A percentile compares a stretch with the other conserved stretches of the same genome.
Conservation (phyloP, 2,888 invertebrate species). For the Dasypolia templi region DNA sequence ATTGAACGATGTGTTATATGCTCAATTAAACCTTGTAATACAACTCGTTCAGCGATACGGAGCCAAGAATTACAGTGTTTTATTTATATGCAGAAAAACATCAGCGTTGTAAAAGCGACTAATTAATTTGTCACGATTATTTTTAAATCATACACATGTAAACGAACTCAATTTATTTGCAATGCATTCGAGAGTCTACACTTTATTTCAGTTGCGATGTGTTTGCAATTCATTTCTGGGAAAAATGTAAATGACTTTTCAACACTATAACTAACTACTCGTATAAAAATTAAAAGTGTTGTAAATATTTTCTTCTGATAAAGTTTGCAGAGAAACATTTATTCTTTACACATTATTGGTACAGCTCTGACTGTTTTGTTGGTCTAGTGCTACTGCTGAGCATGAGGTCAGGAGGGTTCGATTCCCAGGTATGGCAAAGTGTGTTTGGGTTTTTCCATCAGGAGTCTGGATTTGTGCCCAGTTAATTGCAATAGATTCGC, state of each 20-base stretch:
- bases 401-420: neutral
- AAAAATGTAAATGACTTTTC: neutral
- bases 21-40: neutral
- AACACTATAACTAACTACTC: neutral
- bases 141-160: slow-evolving; percentile 45
- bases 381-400: too few species aligned
- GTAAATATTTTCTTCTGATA: neutral
- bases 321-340: neutral
- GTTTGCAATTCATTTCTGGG: neutral
- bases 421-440: neutral
- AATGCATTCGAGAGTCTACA: neutral
- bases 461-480: neutral
- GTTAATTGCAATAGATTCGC: neutral
- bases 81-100: slow-evolving; percentile 50
- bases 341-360: neutral
- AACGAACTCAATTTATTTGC: slow-evolving; percentile 33
- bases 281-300: neutral
- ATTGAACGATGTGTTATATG: too few species aligned
- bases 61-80: slow-evolving; percentile 51
- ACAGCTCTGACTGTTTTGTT: neutral
- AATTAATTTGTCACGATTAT: slow-evolving; percentile 60
- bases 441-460: neutral
- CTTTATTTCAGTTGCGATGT: slow-evolving; percentile 10
- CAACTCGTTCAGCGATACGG: neutral
- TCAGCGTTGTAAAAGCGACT: slow-evolving; percentile 32